phyloP scores from a whole-genome alignment of 2,888 invertebrate genomes.

The Platerodrilus igneus region DNA sequence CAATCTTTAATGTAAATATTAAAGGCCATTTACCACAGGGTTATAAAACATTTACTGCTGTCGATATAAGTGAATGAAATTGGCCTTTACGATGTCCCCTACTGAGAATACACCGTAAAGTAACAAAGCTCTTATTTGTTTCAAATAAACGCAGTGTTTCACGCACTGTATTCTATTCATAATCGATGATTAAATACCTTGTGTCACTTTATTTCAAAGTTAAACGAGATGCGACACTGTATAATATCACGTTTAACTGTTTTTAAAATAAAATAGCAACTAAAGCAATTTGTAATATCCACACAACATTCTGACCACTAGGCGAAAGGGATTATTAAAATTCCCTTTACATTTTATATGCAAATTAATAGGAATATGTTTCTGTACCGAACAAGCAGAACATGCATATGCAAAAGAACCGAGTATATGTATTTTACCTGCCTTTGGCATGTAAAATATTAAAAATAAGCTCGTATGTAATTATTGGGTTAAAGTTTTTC shows the following conservation, averaged over 20 bases:
- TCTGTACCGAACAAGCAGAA: constrained; percentile 26
- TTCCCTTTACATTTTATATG: constrained; percentile 24
- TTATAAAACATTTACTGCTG: too few species aligned
- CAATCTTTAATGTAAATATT: too few species aligned
- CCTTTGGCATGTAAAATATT: constrained; percentile 20
- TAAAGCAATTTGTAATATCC: too few species aligned
- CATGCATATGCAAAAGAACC: constrained; percentile 28
- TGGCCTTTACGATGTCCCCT: too few species aligned
- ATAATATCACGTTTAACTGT: too few species aligned
- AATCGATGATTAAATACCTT: constrained; percentile 3
- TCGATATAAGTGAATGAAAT: too few species aligned
- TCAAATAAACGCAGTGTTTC: too few species aligned
- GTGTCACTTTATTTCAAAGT: background rate
- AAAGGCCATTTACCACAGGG: too few species aligned
- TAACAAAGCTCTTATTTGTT: too few species aligned
- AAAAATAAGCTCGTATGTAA: constrained; percentile 14
- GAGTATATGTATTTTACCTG: constrained; percentile 15
- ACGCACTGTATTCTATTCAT: background rate
- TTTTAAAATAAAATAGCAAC: too few species aligned
- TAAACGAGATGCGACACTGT: background rate
- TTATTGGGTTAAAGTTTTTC: constrained; percentile 11
- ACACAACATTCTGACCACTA: constrained; percentile 9
- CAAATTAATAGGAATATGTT: constrained; percentile 26
- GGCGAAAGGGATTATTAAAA: constrained; percentile 14
- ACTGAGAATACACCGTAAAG: too few species aligned